These are phyloP conservation scores for Tetragonula clypearis DNA, from an alignment of 1,140 invertebrate genomes.

Conservation along the genomic window DNA sequence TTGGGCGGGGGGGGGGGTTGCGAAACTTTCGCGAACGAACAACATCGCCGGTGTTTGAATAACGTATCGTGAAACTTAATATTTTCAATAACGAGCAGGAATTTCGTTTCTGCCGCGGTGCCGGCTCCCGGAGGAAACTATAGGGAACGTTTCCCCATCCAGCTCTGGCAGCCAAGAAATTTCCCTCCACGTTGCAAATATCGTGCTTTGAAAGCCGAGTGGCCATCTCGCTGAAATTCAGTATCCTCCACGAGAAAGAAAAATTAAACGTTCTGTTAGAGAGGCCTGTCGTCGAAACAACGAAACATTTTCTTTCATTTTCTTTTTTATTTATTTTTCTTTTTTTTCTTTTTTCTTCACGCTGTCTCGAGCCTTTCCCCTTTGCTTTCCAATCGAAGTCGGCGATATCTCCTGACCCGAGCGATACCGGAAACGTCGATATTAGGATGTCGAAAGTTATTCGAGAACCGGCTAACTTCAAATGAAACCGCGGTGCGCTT, in stretches of 20 bases:
- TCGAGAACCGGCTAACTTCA: background rate
- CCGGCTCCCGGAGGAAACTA: background rate
- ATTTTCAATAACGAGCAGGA: constrained; percentile 61
- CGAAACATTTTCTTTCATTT: too few relatives aligned
- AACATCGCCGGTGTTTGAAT: constrained; percentile 58
- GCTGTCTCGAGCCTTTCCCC: too few relatives aligned
- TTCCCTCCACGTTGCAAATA: background rate
- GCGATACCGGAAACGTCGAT: constrained; percentile 18
- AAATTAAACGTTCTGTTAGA: background rate
- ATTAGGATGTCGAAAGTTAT: constrained; percentile 21
- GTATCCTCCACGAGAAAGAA: background rate
- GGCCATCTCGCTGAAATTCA: background rate
- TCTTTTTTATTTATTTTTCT: too few relatives aligned
- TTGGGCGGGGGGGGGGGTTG: too few relatives aligned
- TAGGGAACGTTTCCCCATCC: background rate
- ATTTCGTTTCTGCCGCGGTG: constrained; percentile 45
- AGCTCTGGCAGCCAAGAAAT: background rate
- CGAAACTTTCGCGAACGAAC: constrained; percentile 40
- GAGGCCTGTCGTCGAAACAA: too few relatives aligned
- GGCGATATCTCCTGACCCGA: too few relatives aligned
- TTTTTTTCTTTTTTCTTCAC: too few relatives aligned
- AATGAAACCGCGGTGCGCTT: background rate
- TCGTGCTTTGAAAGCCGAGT: background rate
- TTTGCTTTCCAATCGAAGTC: too few relatives aligned
- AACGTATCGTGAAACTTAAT: constrained; percentile 63